phyloP scores from a whole-genome alignment of 2,797 vertebrate species.

The Artibeus jamaicensis region DNA sequence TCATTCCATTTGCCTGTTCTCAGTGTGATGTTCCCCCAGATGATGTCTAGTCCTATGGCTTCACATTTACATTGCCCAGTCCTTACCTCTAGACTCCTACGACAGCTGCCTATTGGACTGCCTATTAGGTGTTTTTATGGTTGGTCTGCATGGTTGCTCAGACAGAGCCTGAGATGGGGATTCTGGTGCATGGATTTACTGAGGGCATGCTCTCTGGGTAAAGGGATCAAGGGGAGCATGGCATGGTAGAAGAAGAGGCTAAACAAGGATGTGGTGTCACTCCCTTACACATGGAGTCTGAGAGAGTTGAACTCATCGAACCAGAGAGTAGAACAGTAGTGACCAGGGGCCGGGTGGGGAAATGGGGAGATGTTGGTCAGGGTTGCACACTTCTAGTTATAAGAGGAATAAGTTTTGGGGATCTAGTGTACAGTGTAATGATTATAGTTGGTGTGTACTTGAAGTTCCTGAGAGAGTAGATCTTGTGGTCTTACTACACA shows the following conservation, averaged over 20 bases:
- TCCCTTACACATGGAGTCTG: neutral
- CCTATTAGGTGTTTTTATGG: neutral
- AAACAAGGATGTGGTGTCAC: neutral
- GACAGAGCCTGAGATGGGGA: neutral
- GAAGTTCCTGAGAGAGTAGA: neutral
- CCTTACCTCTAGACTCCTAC: neutral
- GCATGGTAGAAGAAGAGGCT: neutral
- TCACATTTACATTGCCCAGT: neutral
- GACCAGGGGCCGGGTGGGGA: neutral
- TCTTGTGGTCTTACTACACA: neutral
- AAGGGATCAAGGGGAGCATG: neutral
- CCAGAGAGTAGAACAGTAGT: neutral
- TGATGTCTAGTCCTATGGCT: neutral
- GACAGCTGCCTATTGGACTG: neutral
- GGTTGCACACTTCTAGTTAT: neutral
- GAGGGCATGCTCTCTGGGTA: neutral
- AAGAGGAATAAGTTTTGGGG: neutral
- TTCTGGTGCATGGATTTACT: neutral
- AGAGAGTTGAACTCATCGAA: neutral
- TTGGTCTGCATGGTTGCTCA: neutral
- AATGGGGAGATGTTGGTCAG: neutral
- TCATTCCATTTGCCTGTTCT: neutral
- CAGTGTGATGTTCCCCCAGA: neutral
- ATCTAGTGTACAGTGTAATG: neutral
- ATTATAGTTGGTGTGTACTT: neutral